phyloP scores from a whole-genome alignment of 2,113 vertebrate genomes.

The Limanda limanda region DNA sequence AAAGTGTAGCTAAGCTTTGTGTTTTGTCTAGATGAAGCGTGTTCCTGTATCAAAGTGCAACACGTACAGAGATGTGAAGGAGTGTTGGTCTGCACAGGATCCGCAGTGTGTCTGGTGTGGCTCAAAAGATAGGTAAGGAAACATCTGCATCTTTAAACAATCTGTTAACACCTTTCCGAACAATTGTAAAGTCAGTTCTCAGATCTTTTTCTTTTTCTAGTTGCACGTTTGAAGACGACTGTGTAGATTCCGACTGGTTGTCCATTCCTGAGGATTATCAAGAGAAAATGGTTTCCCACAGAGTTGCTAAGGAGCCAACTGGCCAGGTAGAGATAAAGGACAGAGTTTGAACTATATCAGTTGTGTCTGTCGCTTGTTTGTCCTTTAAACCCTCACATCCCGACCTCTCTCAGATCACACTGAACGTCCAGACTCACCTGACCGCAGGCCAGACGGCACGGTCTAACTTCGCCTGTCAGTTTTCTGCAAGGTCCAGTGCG shows the following conservation, averaged over 20 bases:
- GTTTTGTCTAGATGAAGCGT: slow-evolving; percentile 83
- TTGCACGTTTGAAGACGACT: slow-evolving; percentile 74
- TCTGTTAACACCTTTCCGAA: not conserved
- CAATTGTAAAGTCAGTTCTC: not conserved
- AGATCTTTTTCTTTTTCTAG: slow-evolving; percentile 38
- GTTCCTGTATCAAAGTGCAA: slow-evolving; percentile 85
- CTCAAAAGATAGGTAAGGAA: slow-evolving; percentile 61
- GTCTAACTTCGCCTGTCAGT: slow-evolving; percentile 63
- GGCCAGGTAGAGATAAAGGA: slow-evolving; percentile 54
- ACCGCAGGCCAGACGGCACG: not conserved
- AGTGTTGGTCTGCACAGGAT: slow-evolving; percentile 88
- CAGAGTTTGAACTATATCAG: rapidly evolving
- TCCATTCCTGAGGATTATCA: slow-evolving; percentile 65
- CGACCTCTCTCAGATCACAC: slow-evolving; percentile 54
- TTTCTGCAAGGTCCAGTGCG: not conserved
- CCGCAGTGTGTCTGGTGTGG: slow-evolving; percentile 92
- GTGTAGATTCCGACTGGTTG: slow-evolving; percentile 69
- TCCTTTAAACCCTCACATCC: not conserved
- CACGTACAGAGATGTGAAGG: slow-evolving; percentile 69
- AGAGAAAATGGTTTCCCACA: slow-evolving; percentile 66
- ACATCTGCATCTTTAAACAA: not conserved
- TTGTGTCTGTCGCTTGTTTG: not conserved
- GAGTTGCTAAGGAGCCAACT: not conserved
- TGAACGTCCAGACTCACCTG: slow-evolving; percentile 55
- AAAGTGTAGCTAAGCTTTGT: not conserved